Evolutionary conservation across 2,888 invertebrate genomes (phyloP).

Genomic region (Pedicia rivosa): DNA sequence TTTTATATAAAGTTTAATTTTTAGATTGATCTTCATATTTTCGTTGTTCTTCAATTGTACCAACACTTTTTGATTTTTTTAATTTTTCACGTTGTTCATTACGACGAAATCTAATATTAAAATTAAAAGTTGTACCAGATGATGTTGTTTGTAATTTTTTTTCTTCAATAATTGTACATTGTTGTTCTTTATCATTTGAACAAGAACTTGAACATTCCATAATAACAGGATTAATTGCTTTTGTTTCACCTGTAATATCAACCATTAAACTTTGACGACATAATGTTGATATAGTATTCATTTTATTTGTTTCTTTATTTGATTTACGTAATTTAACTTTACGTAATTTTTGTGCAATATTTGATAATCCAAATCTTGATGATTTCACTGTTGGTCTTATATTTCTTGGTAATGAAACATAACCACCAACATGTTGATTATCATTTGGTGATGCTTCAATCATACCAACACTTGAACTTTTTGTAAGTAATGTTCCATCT

Average conservation of each 20-base stretch:
- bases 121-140: background rate
- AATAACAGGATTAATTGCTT: background rate
- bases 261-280: slow-evolving; percentile 63
- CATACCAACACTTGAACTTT: slow-evolving; percentile 66
- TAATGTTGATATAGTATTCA: slow-evolving; percentile 48
- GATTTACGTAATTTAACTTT: slow-evolving; percentile 34
- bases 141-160: background rate
- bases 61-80: slow-evolving; percentile 1
- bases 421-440: slow-evolving; percentile 29
- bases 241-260: slow-evolving; percentile 26
- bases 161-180: background rate
- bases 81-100: slow-evolving; percentile 1
- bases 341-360: slow-evolving; percentile 41
- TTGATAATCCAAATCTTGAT: slow-evolving; percentile 35
- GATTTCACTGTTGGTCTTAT: slow-evolving; percentile 24
- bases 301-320: slow-evolving; percentile 22
- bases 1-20: too few relatives aligned
- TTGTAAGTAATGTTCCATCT: slow-evolving; percentile 37
- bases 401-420: slow-evolving; percentile 36
- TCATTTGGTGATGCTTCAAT: slow-evolving; percentile 29
- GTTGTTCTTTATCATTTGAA: background rate
- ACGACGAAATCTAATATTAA: slow-evolving; percentile 1
- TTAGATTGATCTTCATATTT: too few relatives aligned
- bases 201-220: too few relatives aligned
- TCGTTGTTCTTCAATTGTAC: background rate